Percentiles rank a stretch among this genome's conserved stretches.
phyloP scores from a whole-genome alignment of 2,888 invertebrate genomes.

The Anaspis maculata region DNA sequence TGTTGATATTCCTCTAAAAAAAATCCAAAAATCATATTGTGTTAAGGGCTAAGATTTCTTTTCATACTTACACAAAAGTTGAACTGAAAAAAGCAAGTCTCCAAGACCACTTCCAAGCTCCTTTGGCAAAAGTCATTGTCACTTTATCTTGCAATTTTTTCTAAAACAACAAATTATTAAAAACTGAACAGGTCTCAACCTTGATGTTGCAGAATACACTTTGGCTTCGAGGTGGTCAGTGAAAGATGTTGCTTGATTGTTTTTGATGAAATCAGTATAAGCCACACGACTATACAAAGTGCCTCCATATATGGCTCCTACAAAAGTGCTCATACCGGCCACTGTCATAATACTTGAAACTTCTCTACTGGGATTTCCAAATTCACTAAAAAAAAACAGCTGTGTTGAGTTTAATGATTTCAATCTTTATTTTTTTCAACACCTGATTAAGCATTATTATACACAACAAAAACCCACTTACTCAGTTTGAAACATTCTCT shows the following conservation, averaged over 20 bases:
- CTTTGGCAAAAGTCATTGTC: constrained; percentile 59
- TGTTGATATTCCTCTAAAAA: constrained; percentile 55
- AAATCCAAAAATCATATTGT: no score
- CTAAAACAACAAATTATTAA: constrained; percentile 40
- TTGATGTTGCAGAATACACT: constrained; percentile 41
- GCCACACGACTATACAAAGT: constrained; percentile 50
- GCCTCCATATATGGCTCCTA: constrained; percentile 61
- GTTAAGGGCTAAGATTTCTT: no score
- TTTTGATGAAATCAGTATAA: constrained; percentile 61
- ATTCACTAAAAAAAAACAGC: constrained; percentile 49
- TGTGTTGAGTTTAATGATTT: constrained; percentile 1
- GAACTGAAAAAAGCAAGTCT: constrained; percentile 58
- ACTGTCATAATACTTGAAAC: constrained; percentile 53
- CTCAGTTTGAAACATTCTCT: constrained; percentile 44
- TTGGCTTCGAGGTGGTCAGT: constrained; percentile 59
- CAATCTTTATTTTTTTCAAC: no score
- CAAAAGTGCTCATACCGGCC: constrained; percentile 48
- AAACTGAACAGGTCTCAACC: no score
- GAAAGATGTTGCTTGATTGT: constrained; percentile 66
- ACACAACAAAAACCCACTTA: constrained; percentile 36
- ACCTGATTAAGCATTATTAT: no score
- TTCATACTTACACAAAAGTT: constrained; percentile 53
- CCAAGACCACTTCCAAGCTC: constrained; percentile 64
- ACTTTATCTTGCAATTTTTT: constrained; percentile 63
- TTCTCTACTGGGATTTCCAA: constrained; percentile 55